phyloP scores from a whole-genome alignment of 2,113 vertebrate species.

The Malaclemys terrapin region DNA sequence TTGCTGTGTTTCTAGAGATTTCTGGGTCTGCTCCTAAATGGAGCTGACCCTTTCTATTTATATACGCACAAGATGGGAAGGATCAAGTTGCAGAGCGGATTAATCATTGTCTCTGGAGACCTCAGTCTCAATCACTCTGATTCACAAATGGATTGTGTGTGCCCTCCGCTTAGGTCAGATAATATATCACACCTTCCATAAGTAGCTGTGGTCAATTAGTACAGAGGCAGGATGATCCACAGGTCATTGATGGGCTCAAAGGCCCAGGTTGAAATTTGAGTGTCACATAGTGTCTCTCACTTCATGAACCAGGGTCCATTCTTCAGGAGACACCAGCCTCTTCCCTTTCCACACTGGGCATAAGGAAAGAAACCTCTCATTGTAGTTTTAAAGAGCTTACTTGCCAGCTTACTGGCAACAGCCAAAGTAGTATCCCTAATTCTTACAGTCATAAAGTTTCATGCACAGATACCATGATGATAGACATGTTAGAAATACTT shows the following conservation, averaged over 20 bases:
- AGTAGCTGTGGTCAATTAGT: not conserved
- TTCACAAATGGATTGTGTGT: not conserved
- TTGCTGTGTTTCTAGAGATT: not conserved
- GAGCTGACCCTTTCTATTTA: not conserved
- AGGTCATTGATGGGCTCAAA: not conserved
- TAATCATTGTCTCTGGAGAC: not conserved
- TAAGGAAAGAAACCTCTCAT: not conserved
- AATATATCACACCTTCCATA: not conserved
- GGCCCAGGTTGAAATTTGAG: not conserved
- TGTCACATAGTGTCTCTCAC: not conserved
- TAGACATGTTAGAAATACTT: not conserved
- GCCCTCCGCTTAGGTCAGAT: accelerated
- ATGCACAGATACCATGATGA: not conserved
- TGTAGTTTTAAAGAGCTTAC: not conserved
- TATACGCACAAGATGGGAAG: not conserved
- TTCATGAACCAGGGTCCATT: not conserved
- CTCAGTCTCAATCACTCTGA: not conserved
- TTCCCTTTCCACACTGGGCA: not conserved
- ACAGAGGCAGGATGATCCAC: not conserved
- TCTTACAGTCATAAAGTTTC: not conserved
- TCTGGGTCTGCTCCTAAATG: accelerated
- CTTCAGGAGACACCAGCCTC: not conserved
- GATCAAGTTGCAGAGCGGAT: not conserved
- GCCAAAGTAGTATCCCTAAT: not conserved
- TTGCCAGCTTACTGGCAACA: not conserved